Conservation (phyloP, 2,113 vertebrate genomes). For the Motacilla tschutschensis region DNA sequence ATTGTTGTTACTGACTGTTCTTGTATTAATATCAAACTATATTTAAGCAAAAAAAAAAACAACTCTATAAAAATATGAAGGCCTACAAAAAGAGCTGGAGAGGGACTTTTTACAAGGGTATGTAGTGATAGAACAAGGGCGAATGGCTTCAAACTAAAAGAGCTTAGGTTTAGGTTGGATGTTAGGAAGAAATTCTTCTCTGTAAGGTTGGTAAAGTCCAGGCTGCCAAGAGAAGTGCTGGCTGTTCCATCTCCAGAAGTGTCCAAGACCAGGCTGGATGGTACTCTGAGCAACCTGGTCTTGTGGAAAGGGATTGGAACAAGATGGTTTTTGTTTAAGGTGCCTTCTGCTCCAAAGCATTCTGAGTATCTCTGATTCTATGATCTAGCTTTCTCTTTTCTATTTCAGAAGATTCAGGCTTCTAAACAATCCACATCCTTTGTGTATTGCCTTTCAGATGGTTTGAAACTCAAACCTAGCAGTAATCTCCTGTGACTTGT, state of each 20-base stretch:
- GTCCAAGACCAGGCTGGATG: not conserved
- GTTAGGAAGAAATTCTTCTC: not conserved
- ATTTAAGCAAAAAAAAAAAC: not conserved
- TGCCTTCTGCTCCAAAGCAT: not conserved
- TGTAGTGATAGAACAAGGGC: not conserved
- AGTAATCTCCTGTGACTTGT: not conserved
- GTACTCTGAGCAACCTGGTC: not conserved
- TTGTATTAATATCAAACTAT: not conserved
- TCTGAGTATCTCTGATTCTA: not conserved
- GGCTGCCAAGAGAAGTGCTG: not conserved
- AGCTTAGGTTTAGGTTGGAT: not conserved
- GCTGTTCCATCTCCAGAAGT: not conserved
- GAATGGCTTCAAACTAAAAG: not conserved
- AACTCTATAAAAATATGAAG: not conserved
- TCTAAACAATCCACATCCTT: not conserved
- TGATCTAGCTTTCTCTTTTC: not conserved
- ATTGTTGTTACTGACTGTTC: not conserved
- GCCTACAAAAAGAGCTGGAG: not conserved
- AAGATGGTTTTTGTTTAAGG: not conserved
- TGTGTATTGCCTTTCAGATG: not conserved
- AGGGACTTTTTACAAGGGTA: not conserved
- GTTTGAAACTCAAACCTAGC: not conserved
- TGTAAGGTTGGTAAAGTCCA: not conserved
- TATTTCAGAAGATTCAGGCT: not conserved
- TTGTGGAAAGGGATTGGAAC: not conserved